phyloP scores from a whole-genome alignment of 1,140 invertebrate species.

The Amyelois transitella region DNA sequence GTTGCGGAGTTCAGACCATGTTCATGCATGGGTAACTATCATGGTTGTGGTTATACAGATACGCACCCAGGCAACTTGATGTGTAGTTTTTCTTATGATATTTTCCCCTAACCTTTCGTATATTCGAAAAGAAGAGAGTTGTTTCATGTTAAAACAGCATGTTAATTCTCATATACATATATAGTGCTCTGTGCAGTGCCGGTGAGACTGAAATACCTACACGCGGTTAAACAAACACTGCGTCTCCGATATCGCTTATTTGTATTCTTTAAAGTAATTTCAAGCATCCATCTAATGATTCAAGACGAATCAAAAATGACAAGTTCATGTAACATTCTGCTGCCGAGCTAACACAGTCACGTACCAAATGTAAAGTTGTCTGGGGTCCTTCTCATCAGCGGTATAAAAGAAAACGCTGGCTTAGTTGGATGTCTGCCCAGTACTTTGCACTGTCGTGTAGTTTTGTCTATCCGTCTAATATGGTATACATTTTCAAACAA shows the following conservation, averaged over 20 bases:
- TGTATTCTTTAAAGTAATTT: not conserved
- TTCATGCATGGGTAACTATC: no score
- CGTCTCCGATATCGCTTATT: not conserved
- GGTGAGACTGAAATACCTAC: not conserved
- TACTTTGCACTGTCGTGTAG: not conserved
- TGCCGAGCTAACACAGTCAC: not conserved
- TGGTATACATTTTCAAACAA: not conserved
- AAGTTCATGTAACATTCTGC: not conserved
- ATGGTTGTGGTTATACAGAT: no score
- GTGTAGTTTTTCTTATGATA: no score
- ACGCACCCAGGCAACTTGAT: no score
- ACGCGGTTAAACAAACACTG: not conserved
- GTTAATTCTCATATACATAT: no score
- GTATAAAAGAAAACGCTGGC: not conserved
- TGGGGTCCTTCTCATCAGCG: slow-evolving; percentile 1
- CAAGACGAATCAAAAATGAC: not conserved
- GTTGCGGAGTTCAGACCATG: no score
- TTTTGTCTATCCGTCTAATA: not conserved
- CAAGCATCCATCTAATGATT: not conserved
- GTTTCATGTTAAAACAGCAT: no score
- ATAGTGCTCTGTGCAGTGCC: no score
- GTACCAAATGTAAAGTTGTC: not conserved
- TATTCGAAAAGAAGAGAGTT: no score
- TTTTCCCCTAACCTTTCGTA: no score
- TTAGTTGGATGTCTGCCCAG: not conserved